phyloP scores from a whole-genome alignment of 2,113 vertebrate genomes.

The Lophius piscatorius region DNA sequence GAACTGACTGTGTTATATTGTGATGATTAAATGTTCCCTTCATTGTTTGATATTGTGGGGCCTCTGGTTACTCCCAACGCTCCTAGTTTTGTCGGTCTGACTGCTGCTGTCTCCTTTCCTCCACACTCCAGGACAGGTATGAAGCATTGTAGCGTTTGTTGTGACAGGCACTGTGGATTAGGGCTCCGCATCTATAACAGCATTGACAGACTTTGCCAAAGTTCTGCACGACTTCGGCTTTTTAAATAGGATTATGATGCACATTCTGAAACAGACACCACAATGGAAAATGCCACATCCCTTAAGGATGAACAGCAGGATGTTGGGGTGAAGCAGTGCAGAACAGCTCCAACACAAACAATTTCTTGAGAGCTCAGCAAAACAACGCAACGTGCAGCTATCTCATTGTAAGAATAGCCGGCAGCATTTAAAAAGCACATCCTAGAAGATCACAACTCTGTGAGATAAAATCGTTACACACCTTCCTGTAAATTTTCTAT shows the following conservation, averaged over 20 bases:
- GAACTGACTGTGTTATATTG: no score
- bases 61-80: no score
- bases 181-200: conserved; percentile 23
- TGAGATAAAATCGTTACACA: conserved; percentile 38
- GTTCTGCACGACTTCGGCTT: conserved; percentile 36
- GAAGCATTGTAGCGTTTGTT: conserved; percentile 2
- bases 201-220: conserved; percentile 30
- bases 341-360: conserved; percentile 35
- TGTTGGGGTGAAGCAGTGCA: conserved; percentile 34
- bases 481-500: conserved; percentile 41
- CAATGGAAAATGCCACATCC: conserved; percentile 49
- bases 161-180: background rate
- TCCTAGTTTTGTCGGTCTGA: conserved; percentile 1
- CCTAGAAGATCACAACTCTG: conserved; percentile 51
- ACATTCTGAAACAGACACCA: conserved; percentile 44
- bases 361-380: conserved; percentile 62
- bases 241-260: conserved; percentile 44
- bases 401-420: conserved; percentile 34
- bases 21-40: no score
- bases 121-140: conserved; percentile 12
- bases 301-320: conserved; percentile 39
- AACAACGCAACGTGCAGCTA: conserved; percentile 45
- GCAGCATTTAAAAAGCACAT: conserved; percentile 45
- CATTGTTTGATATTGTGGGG: no score
- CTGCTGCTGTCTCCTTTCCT: conserved; percentile 7